Evolutionary conservation across 2,113 vertebrate species (phyloP), one percentile per base, ranked within the genome.

Genomic region (Platysternon megacephalum): DNA sequence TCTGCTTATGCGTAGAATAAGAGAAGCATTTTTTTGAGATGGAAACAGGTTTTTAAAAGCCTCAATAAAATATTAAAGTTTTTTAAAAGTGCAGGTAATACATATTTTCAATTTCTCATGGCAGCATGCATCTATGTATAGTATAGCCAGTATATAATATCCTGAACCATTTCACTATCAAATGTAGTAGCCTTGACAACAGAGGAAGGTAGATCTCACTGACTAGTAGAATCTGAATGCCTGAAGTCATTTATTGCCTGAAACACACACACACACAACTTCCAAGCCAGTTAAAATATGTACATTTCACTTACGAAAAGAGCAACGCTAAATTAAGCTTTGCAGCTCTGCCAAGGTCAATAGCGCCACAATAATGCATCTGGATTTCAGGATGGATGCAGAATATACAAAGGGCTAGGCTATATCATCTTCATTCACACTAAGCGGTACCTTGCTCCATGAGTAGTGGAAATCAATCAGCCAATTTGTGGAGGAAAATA

Each of bases 311-410:
- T 35, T 92, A 88, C 91, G 95, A 85, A 92, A 96, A 79, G 84
- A 94, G 88, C 65, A 91, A 78, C 90, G 84, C 91, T 96, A 97
- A 97, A 97, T 96, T 93, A 96, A 97, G 95, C 35, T 92, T 90
- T 87, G 95, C 87, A 76, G 44, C 53, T 91, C 81, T 95, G 88
- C 83, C 94, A 96, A 96, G 93, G 94, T 96, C 96, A 96, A 93
- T 42, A 93, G 68, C 81, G 76, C 6, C 90, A 90, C 53, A 76
- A 81, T 95, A 94, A 88, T 86, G 39, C 51, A 72, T 81, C 93
- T 53, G 88, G 89, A 91, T 86, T 85, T 89, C 74, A 49, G 55
- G 88, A 93, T 94, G 55, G 87, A 93, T 95, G 35, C 51, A 72
- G 91, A 94, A 83, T 83, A 97, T 51, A 32, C 76, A 89, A 85